Evolutionary conservation across 2,888 invertebrate genomes (phyloP), one percentile per base, ranked within the genome.

Genomic region (Unio delphinus): DNA sequence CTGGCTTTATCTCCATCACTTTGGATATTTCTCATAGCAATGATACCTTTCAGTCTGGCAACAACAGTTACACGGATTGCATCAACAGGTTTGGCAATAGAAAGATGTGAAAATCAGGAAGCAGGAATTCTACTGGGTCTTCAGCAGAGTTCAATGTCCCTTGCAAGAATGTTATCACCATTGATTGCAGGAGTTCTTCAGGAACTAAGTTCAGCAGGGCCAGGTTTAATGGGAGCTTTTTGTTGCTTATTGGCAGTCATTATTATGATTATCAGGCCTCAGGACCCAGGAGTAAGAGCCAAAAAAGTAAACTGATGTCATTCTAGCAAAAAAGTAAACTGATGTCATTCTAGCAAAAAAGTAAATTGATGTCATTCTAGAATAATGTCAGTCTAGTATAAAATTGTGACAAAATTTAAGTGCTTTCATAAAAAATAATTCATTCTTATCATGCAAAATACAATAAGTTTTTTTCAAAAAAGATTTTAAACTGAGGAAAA

Each of bases 171-270:
- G 87, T 68, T 88, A 30, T 82, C 88, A 4, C 89, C 90, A 7
- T 68, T 88, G 55, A 58, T 87, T n/a, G 88, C 87, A 4, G 90
- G 90, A 3, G 17, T 89, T 17, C 79, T 84, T 2, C 84, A 87
- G 75, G 88, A 89, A 70, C 59, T 85, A 17, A 79, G 76, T 45
- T 57, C 78, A 15, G 74, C 79, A 54, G 85, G 83, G 87, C 85
- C 91, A 91, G 70, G 87, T 76, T 23, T 87, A 64, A 61, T 85
- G 26, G 82, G 81, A 56, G 69, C 76, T 57, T 18, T 72, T 68
- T 93, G 93, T 68, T 91, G 85, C 0, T 95, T 94, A 68, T 92
- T 93, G 87, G 95, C 94, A 30, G 75, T 81, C 1, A 26, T 75
- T 20, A 65, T 85, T 3, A 74, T 85, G 67, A 45, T 78, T n/a